phyloP scores from a whole-genome alignment of 2,888 invertebrate genomes.

The Tinea pellionella region DNA sequence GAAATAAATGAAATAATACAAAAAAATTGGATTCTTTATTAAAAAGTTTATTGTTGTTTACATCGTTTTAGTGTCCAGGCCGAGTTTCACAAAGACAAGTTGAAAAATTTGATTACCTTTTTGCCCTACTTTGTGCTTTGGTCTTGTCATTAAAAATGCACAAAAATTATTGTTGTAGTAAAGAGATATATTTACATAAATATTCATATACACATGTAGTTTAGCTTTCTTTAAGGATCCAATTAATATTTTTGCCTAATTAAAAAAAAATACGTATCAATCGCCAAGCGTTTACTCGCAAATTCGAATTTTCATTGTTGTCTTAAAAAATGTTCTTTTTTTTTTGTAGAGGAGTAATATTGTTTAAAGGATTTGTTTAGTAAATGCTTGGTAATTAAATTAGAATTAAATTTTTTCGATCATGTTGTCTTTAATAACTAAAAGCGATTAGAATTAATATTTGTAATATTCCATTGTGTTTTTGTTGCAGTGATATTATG shows the following conservation, averaged over 20 bases:
- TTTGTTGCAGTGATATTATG: constrained; percentile 70
- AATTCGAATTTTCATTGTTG: no score
- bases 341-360: no score
- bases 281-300: not conserved
- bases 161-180: no score
- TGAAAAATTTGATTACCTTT: no score
- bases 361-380: not conserved
- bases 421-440: constrained; percentile 20
- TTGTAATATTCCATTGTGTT: constrained; percentile 69
- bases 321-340: no score
- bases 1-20: not conserved
- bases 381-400: not conserved
- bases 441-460: constrained; percentile 54
- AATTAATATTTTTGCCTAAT: not conserved
- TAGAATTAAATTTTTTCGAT: not conserved
- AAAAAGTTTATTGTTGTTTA: no score
- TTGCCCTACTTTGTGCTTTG: no score
- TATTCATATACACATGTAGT: no score
- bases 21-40: constrained; percentile 6
- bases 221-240: not conserved
- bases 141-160: no score
- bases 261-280: not conserved
- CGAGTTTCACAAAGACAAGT: no score
- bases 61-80: no score
- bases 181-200: no score